Evolutionary conservation across 2,113 vertebrate genomes (phyloP).

Genomic region (Macquaria ambigua): DNA sequence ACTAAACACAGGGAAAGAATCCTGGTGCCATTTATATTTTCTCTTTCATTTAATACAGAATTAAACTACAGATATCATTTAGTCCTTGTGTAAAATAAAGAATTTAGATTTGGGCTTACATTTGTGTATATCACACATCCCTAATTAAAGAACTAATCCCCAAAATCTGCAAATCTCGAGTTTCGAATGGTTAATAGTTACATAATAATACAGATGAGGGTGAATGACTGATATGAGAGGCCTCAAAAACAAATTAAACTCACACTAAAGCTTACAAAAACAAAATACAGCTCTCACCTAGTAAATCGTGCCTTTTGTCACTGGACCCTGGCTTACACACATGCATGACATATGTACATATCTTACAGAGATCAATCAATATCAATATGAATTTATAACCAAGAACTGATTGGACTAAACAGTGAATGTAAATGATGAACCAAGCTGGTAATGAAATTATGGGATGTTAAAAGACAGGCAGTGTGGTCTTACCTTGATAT

Average conservation of each 20-base stretch:
- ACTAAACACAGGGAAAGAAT: not conserved
- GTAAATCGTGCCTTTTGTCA: not conserved
- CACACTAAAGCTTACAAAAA: not conserved
- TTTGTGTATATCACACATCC: not conserved
- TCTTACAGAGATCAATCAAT: not conserved
- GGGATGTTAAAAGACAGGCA: not conserved
- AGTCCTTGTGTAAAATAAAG: not conserved
- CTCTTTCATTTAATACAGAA: not conserved
- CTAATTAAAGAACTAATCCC: not conserved
- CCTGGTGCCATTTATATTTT: not conserved
- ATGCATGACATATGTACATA: not conserved
- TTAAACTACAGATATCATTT: not conserved
- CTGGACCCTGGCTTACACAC: not conserved
- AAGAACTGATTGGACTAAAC: not conserved
- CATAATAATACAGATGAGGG: conserved; percentile 12
- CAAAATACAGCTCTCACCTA: not conserved
- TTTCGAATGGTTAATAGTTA: not conserved
- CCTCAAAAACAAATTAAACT: not conserved
- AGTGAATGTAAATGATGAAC: conserved; percentile 5
- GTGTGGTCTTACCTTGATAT: conserved; percentile 66
- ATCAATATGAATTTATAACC: not conserved
- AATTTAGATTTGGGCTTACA: not conserved
- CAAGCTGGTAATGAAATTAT: conserved; percentile 9
- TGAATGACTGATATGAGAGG: not conserved
- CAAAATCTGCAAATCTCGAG: not conserved